Base-by-base conservation (phyloP, 1,140 invertebrate species). In the Akabosia matsudoensis region DNA sequence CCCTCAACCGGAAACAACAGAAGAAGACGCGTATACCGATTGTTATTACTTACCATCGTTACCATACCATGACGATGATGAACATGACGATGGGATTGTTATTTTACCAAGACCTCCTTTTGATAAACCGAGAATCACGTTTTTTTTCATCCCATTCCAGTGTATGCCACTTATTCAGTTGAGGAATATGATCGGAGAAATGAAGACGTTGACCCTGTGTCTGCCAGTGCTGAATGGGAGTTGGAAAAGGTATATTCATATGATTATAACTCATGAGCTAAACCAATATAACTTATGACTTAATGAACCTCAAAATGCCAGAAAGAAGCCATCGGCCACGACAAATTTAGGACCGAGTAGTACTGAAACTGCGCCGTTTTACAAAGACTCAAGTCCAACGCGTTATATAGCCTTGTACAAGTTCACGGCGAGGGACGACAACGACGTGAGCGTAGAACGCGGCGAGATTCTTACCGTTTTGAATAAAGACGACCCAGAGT, bases 201-300 rank as follows among this genome's bases (percentile, higher is more conserved):
- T 87, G 97, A 99, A 85, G 97, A 99, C 85, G 95, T 99, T n/a
- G 97, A 99, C 87, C 97, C 97, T 3, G 96, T 99, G 70, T 95
- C 96, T 52, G 96, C 97, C 0, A 97, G 95, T 67, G 97, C 97
- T 0, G 97, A 99, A 85, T 99, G 98, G 85, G 97, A 99, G 86
- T 87, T 72, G 14, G 70, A 72, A 26, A 72, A n/a, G n/a, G n/a
- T n/a, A n/a, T n/a, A n/a, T n/a, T n/a, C n/a, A n/a, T n/a, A n/a
- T n/a, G n/a, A n/a, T n/a, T n/a, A n/a, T n/a, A n/a, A n/a, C n/a
- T n/a, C n/a, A n/a, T n/a, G n/a, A n/a, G n/a, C n/a, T n/a, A n/a
- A n/a, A n/a, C n/a, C n/a, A n/a, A n/a, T n/a, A n/a, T n/a, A n/a
- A n/a, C n/a, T n/a, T n/a, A n/a, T n/a, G n/a, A n/a, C n/a, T n/a